A percentile compares a stretch with the other conserved stretches of the same genome.
These are phyloP conservation scores for Silvanus unidentatus DNA, from an alignment of 2,888 invertebrate species.

Conservation along the genomic window DNA sequence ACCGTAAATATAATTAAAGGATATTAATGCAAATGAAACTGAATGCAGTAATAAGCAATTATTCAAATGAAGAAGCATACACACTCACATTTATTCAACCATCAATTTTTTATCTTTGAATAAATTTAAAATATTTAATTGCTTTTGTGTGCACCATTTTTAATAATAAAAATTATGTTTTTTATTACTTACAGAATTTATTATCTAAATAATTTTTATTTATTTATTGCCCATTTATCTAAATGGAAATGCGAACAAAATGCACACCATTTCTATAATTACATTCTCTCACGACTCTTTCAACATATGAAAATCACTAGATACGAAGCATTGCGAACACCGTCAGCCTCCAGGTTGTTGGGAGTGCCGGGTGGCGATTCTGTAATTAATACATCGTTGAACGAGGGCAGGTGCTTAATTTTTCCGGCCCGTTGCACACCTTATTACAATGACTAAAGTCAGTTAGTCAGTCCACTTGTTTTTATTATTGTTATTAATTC, in stretches of 20 bases:
- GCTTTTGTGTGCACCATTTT: slow-evolving; percentile 5
- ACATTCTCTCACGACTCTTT: too few relatives aligned
- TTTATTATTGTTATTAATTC: slow-evolving; percentile 29
- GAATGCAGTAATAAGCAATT: slow-evolving; percentile 18
- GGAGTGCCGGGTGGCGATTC: slow-evolving; percentile 27
- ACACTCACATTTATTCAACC: slow-evolving; percentile 24
- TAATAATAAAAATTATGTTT: too few relatives aligned
- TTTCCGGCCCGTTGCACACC: slow-evolving; percentile 32
- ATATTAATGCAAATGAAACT: slow-evolving; percentile 1
- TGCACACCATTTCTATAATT: too few relatives aligned
- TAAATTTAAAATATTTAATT: slow-evolving; percentile 27
- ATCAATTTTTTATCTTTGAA: slow-evolving; percentile 23
- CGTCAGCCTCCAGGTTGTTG: too few relatives aligned
- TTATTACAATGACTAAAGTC: slow-evolving; percentile 27
- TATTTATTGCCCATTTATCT: slow-evolving; percentile 13
- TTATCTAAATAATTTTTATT: slow-evolving; percentile 17
- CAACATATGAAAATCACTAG: too few relatives aligned
- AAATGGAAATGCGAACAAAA: neutral
- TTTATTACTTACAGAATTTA: too few relatives aligned
- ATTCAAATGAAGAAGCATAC: slow-evolving; percentile 26
- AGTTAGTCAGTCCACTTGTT: slow-evolving; percentile 22
- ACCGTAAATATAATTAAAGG: slow-evolving; percentile 1
- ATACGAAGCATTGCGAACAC: too few relatives aligned
- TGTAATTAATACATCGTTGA: slow-evolving; percentile 31
- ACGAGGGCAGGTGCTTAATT: slow-evolving; percentile 31